Evolutionary conservation across 2,797 vertebrate genomes (phyloP).

Genomic region (Periophthalmus magnuspinnatus): DNA sequence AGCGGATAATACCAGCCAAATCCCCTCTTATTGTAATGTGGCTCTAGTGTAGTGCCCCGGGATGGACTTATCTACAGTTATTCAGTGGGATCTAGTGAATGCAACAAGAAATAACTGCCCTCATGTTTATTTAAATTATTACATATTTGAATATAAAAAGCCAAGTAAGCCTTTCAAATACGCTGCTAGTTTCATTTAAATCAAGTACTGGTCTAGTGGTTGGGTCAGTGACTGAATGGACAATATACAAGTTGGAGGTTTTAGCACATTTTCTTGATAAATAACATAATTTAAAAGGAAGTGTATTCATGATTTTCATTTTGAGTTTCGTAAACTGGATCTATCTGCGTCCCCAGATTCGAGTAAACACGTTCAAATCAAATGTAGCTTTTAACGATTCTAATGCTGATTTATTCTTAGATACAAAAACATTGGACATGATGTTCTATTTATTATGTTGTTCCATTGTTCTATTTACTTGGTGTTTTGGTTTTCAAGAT

Average conservation of each 20-base stretch:
- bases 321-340: no score
- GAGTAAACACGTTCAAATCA: no score
- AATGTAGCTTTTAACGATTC: no score
- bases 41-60: constrained; percentile 14
- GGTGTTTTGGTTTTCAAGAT: no score
- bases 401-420: no score
- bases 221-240: not conserved
- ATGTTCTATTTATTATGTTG: no score
- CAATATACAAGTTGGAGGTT: not conserved
- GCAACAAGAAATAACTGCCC: not conserved
- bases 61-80: constrained; percentile 19
- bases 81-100: constrained; percentile 9
- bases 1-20: constrained; percentile 29
- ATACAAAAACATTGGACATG: no score
- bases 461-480: no score
- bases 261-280: no score
- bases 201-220: not conserved
- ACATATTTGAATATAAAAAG: not conserved
- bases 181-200: not conserved
- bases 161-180: not conserved
- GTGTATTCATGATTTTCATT: no score
- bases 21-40: constrained; percentile 25
- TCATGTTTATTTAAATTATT: constrained; percentile 1
- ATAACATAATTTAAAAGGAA: no score
- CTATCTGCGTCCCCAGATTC: no score